phyloP scores from a whole-genome alignment of 2,888 invertebrate species.

The Adelognathus sp. region DNA sequence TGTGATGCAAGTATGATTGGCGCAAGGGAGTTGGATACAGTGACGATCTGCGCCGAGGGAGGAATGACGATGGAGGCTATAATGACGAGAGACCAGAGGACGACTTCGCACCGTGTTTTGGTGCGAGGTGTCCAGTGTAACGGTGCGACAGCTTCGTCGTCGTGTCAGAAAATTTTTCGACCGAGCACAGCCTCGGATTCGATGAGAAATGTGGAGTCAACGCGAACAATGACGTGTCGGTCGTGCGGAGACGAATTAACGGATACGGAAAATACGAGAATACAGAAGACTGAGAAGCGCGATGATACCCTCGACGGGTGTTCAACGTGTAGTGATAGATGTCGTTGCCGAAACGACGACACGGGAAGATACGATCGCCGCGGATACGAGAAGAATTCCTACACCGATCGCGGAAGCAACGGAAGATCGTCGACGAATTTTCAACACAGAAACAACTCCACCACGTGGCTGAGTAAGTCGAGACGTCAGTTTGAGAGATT shows the following conservation, averaged over 20 bases:
- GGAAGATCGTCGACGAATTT: slow-evolving; percentile 43
- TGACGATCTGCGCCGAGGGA: slow-evolving; percentile 55
- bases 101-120: slow-evolving; percentile 74
- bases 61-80: slow-evolving; percentile 72
- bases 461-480: slow-evolving; percentile 79
- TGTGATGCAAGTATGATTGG: slow-evolving; percentile 68
- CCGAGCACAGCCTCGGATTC: slow-evolving; percentile 19
- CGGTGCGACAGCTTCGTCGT: slow-evolving; percentile 52
- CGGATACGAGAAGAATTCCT: slow-evolving; percentile 47
- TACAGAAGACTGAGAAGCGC: slow-evolving; percentile 40
- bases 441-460: slow-evolving; percentile 58
- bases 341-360: slow-evolving; percentile 50
- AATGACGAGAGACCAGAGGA: slow-evolving; percentile 76
- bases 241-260: slow-evolving; percentile 11
- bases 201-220: background rate
- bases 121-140: slow-evolving; percentile 56
- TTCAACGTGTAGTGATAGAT: slow-evolving; percentile 32
- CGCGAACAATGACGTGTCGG: slow-evolving; percentile 24
- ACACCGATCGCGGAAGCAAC: slow-evolving; percentile 26
- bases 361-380: slow-evolving; percentile 57
- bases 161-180: slow-evolving; percentile 30
- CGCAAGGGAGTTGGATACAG: slow-evolving; percentile 57
- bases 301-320: slow-evolving; percentile 23
- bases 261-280: slow-evolving; percentile 33
- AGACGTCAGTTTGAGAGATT: slow-evolving; percentile 52